phyloP scores from a whole-genome alignment of 2,797 vertebrate genomes.

The Glyptemys insculpta region DNA sequence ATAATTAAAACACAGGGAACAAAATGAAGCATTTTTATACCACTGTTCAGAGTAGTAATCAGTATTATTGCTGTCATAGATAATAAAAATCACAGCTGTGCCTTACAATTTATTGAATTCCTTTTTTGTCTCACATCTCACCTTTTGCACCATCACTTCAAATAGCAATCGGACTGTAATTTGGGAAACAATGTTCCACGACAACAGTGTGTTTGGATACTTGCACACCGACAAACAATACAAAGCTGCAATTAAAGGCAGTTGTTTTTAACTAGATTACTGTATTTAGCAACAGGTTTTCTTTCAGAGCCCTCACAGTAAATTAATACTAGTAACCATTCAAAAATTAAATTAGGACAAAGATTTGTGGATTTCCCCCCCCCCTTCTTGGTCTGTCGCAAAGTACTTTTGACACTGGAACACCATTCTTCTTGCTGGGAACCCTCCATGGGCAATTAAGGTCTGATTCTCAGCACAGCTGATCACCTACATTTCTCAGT shows the following conservation, averaged over 20 bases:
- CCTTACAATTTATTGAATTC: conserved; percentile 77
- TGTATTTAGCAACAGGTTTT: conserved; percentile 75
- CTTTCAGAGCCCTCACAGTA: conserved; percentile 43
- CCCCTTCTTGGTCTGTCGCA: not conserved
- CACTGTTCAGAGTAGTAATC: conserved; percentile 73
- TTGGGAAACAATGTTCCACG: conserved; percentile 75
- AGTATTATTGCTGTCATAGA: conserved; percentile 79
- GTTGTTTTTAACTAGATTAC: conserved; percentile 65
- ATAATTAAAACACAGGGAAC: conserved; percentile 80
- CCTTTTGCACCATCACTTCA: conserved; percentile 78
- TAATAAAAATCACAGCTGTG: conserved; percentile 82
- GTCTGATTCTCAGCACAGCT: conserved; percentile 10
- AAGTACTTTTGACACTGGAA: not conserved
- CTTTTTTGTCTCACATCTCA: conserved; percentile 80
- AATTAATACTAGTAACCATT: conserved; percentile 52
- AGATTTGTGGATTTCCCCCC: conserved; percentile 28
- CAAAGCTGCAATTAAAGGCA: conserved; percentile 73
- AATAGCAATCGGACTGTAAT: conserved; percentile 81
- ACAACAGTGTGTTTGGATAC: conserved; percentile 54
- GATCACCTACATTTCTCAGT: not conserved
- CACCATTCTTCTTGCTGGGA: not conserved
- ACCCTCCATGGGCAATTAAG: not conserved
- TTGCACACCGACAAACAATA: conserved; percentile 68
- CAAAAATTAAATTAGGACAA: conserved; percentile 44
- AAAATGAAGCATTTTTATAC: conserved; percentile 74